These are phyloP conservation scores for Epinotia nisella DNA, from an alignment of 2,888 invertebrate species.

Conservation along the genomic window DNA sequence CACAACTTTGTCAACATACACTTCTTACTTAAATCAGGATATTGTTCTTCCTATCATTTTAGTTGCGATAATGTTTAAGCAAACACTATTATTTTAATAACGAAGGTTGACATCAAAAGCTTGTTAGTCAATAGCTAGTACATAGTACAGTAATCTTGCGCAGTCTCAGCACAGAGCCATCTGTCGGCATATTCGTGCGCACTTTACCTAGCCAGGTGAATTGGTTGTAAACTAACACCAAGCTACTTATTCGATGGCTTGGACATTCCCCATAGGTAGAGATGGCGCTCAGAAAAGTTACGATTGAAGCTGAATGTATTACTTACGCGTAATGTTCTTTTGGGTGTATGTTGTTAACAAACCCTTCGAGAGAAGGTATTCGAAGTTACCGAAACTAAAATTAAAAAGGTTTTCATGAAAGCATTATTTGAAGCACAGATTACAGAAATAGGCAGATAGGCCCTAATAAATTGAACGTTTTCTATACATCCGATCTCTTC, in stretches of 20 bases:
- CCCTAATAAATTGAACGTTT: too few relatives aligned
- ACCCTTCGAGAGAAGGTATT: too few relatives aligned
- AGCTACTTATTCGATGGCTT: neutral
- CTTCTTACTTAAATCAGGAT: neutral
- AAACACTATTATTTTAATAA: neutral
- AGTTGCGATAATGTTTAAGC: neutral
- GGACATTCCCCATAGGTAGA: neutral
- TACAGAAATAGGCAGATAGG: too few relatives aligned
- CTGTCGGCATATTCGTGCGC: conserved; percentile 1
- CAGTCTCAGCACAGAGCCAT: conserved; percentile 29
- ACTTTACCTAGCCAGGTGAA: neutral
- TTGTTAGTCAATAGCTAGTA: neutral
- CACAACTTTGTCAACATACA: conserved; percentile 12
- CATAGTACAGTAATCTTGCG: neutral
- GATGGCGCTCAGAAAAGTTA: neutral
- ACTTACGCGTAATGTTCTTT: too few relatives aligned
- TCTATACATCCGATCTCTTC: too few relatives aligned
- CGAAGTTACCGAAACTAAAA: too few relatives aligned
- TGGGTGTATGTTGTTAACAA: too few relatives aligned
- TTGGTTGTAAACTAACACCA: neutral
- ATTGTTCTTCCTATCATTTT: neutral
- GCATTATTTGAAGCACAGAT: too few relatives aligned
- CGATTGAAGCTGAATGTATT: neutral
- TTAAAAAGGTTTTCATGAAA: too few relatives aligned
- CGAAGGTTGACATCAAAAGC: too few relatives aligned